phyloP scores from a whole-genome alignment of 2,113 vertebrate species.

The Rousettus leschenaultii region DNA sequence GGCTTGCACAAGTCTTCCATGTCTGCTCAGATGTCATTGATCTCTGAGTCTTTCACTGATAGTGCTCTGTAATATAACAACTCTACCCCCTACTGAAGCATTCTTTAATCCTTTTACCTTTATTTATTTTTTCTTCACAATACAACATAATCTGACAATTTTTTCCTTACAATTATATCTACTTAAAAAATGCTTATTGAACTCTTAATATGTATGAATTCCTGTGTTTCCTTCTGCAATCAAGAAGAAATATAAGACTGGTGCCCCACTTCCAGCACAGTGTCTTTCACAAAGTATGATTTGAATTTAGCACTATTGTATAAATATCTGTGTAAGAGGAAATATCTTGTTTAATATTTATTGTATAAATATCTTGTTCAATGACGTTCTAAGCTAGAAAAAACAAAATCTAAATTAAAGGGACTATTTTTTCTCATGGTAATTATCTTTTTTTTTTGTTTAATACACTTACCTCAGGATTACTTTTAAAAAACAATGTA shows the following conservation, averaged over 20 bases:
- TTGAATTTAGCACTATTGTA: not conserved
- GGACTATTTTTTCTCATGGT: not conserved
- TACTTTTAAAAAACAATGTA: not conserved
- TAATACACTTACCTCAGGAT: not conserved
- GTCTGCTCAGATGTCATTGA: not conserved
- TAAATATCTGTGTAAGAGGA: not conserved
- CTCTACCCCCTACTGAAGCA: fast-evolving
- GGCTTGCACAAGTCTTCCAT: not conserved
- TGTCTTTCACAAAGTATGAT: not conserved
- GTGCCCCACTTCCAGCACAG: not conserved
- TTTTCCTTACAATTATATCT: not conserved
- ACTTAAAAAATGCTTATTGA: not conserved
- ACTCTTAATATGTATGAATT: not conserved
- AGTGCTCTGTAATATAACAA: not conserved
- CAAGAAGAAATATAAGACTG: not conserved
- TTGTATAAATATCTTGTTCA: not conserved
- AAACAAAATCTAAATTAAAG: not conserved
- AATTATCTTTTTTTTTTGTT: not conserved
- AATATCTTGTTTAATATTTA: not conserved
- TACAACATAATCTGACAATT: not conserved
- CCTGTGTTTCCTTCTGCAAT: not conserved
- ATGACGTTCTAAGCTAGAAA: not conserved
- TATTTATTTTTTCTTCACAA: not conserved
- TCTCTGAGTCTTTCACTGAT: not conserved
- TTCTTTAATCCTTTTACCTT: not conserved